A percentile compares a stretch with the other conserved stretches of the same genome.
These are phyloP conservation scores for Eubucco bourcierii DNA, from an alignment of 2,113 vertebrate species.

Conservation along the genomic window DNA sequence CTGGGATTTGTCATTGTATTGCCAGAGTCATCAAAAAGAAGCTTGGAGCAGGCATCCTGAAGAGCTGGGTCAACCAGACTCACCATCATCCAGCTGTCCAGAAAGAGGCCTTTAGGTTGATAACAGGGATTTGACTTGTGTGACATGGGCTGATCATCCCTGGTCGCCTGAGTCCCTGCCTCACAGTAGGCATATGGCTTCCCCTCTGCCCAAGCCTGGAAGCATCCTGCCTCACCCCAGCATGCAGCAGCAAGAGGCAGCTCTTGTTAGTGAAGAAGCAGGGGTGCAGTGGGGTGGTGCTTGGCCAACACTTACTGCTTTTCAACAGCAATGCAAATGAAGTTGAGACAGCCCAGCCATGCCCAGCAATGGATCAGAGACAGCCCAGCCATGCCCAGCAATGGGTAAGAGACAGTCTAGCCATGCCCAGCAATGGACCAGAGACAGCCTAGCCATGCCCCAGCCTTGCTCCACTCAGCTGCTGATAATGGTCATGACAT, in stretches of 20 bases:
- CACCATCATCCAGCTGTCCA: background rate
- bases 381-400: too few relatives aligned
- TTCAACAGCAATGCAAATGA: background rate
- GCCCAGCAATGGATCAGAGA: too few relatives aligned
- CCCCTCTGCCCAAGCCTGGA: background rate
- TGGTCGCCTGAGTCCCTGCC: background rate
- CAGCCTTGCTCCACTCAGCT: background rate
- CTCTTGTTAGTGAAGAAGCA: background rate
- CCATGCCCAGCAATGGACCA: background rate
- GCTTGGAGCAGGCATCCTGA: background rate
- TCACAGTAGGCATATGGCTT: background rate
- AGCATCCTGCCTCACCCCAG: background rate
- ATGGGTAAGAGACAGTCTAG: background rate
- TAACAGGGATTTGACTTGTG: background rate
- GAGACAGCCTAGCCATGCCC: background rate
- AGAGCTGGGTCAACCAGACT: background rate
- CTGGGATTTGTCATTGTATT: background rate
- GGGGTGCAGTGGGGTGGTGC: accelerated
- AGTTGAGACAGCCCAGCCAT: background rate
- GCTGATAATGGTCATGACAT: background rate
- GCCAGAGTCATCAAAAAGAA: background rate
- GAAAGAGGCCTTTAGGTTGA: background rate
- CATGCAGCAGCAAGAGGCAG: too few relatives aligned
- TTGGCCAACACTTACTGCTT: background rate
- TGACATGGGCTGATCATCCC: background rate